phyloP scores from a whole-genome alignment of 1,140 invertebrate species.

The Latrodectus geometricus region DNA sequence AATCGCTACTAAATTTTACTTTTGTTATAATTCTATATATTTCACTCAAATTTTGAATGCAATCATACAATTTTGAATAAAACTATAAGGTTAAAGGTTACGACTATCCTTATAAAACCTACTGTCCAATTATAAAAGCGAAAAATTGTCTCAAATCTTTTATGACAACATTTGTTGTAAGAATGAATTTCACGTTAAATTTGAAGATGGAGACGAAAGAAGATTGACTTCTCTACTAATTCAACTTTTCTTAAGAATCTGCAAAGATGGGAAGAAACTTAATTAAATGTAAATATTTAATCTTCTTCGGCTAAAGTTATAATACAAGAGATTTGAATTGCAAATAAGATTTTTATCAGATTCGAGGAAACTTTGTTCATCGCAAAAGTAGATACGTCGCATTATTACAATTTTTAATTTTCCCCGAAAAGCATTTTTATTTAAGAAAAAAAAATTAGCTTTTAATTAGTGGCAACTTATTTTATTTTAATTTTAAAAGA shows the following conservation, averaged over 20 bases:
- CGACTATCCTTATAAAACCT: too few relatives aligned
- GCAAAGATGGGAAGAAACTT: not conserved
- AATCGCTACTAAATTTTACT: too few relatives aligned
- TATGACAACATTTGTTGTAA: not conserved
- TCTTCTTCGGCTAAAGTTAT: not conserved
- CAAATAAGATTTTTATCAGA: not conserved
- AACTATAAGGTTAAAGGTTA: too few relatives aligned
- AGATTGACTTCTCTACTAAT: not conserved
- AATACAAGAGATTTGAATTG: not conserved
- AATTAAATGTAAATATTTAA: conserved; percentile 4
- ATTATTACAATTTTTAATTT: conserved; percentile 1
- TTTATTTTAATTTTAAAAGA: too few relatives aligned
- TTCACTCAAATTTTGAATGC: too few relatives aligned
- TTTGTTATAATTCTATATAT: too few relatives aligned
- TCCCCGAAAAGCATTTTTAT: not conserved
- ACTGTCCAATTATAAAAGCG: too few relatives aligned
- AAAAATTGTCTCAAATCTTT: not conserved
- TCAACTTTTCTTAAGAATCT: not conserved
- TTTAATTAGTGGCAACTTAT: too few relatives aligned
- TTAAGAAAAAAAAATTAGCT: too few relatives aligned
- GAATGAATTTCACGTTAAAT: not conserved
- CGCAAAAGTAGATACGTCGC: not conserved
- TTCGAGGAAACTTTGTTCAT: not conserved
- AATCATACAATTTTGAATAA: too few relatives aligned
- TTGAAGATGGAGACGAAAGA: not conserved